Evolutionary conservation across 2,888 invertebrate genomes (phyloP).

Genomic region (Meteorus colon): DNA sequence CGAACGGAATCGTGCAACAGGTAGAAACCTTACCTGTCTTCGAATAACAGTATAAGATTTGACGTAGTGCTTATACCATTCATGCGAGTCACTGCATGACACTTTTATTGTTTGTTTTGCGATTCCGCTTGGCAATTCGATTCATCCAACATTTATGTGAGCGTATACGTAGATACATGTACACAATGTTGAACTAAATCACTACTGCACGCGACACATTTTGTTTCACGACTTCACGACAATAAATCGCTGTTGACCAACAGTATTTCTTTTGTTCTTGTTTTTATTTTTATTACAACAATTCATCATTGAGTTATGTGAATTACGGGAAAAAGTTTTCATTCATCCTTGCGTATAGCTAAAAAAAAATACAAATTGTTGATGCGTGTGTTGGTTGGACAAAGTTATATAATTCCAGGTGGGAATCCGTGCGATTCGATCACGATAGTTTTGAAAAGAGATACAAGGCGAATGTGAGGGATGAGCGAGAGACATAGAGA

Average conservation of each 20-base stretch:
- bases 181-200: constrained; percentile 3
- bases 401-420: constrained; percentile 40
- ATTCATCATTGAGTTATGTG: constrained; percentile 39
- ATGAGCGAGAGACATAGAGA: background rate
- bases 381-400: constrained; percentile 28
- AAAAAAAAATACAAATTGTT: constrained; percentile 34
- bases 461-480: background rate
- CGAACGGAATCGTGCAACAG: constrained; percentile 64
- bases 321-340: constrained; percentile 39
- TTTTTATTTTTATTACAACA: constrained; percentile 32
- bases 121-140: constrained; percentile 9
- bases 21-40: constrained; percentile 59
- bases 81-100: constrained; percentile 46
- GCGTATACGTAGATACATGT: constrained; percentile 17
- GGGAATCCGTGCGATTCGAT: constrained; percentile 38
- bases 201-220: constrained; percentile 37
- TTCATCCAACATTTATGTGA: constrained; percentile 8
- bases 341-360: background rate
- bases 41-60: constrained; percentile 9
- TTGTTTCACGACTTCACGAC: constrained; percentile 20
- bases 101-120: constrained; percentile 26
- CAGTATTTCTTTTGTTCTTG: constrained; percentile 28
- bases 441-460: constrained; percentile 3
- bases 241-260: constrained; percentile 14
- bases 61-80: constrained; percentile 30